Percentiles rank a stretch among this genome's conserved stretches.
These are phyloP conservation scores for Microctonus brassicae DNA, from an alignment of 2,888 invertebrate genomes.

Conservation along the genomic window DNA sequence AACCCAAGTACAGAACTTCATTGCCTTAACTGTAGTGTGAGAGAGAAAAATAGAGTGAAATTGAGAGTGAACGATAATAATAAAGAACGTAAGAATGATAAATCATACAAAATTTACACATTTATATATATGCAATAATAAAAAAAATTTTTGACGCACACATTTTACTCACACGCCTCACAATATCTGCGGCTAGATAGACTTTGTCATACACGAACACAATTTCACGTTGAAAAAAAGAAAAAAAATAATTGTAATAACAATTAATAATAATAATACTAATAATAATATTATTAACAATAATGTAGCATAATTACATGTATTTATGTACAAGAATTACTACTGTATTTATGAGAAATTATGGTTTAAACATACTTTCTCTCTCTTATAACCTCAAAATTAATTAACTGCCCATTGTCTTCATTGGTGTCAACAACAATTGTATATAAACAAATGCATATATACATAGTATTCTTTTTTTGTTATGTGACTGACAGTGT, in stretches of 20 bases:
- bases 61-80: background rate
- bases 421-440: background rate
- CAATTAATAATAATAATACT: too few species aligned
- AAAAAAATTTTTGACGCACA: constrained; percentile 28
- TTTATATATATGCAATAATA: constrained; percentile 28
- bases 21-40: constrained; percentile 51
- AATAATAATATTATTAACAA: constrained; percentile 19
- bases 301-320: constrained; percentile 6
- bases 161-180: constrained; percentile 7
- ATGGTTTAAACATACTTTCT: background rate
- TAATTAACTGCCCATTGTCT: background rate
- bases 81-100: background rate
- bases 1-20: constrained; percentile 56
- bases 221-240: constrained; percentile 15
- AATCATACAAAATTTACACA: background rate
- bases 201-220: constrained; percentile 3
- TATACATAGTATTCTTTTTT: constrained; percentile 15
- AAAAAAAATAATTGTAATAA: too few species aligned
- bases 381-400: background rate
- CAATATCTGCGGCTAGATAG: background rate
- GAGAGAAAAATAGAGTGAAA: constrained; percentile 17
- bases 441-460: constrained; percentile 8
- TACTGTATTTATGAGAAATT: background rate
- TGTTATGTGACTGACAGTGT: constrained; percentile 27
- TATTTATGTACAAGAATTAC: constrained; percentile 19